Evolutionary conservation across 2,797 vertebrate genomes (phyloP), one percentile per base, ranked within the genome.

Genomic region (Urophycis tenuis): DNA sequence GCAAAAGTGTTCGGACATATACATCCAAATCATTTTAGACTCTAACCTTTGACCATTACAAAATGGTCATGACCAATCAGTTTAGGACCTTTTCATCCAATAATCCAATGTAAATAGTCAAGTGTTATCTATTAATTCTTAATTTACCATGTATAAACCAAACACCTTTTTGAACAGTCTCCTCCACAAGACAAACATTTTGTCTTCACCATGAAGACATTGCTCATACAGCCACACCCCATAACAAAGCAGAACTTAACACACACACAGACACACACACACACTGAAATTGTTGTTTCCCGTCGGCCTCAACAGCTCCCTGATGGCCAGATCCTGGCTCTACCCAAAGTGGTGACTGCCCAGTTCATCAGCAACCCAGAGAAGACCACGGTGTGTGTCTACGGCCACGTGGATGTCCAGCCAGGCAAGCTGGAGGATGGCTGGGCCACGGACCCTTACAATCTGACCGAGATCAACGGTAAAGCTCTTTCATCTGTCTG

Each of bases 401-500:
- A 95, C 1, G 94, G 94, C 14, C 94, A 95, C 0, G 90, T 93
- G 82, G 94, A 95, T 0, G 92, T 95, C 49, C 94, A 95, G 80
- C 93, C 94, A 0, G 93, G 93, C 0, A 93, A 91, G 77, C 88
- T 84, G 3, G 91, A 91, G 72, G 94, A 94, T 3, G 94, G 93
- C 41, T 95, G 94, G 94, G 79, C 80, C 0, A 94, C 93, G 0
- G 91, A 94, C 0, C 94, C 94, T 1, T 95, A 94, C 88, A 92
- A 92, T 77, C 84, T 94, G 39, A 93, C 92, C 0, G 94, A 95
- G 15, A 88, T 94, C 71, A 86, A 93, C 0, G 93, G 94, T 93
- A 87, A 84, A 29, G 8, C 72, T 29, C 25, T 17, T 7, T 29
- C 12, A 19, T 31, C 29, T n/a, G 25, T 6, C 53, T 22, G 3